Percentiles rank a stretch among this genome's conserved stretches.
Conservation (phyloP, 1,140 invertebrate species). For the Penaeus japonicus region DNA sequence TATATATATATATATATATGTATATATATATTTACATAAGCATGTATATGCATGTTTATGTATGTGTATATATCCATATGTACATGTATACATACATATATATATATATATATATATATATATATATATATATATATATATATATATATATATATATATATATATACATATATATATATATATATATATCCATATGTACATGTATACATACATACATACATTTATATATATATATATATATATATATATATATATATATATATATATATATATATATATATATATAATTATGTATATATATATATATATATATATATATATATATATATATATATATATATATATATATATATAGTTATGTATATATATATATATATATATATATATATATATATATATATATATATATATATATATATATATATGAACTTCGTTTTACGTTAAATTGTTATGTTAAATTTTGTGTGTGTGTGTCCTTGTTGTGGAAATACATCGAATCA, state of each 20-base stretch:
- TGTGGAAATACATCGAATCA: no score
- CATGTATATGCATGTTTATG: background rate
- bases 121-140: background rate
- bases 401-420: no score
- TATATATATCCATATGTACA: background rate
- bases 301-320: no score
- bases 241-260: background rate
- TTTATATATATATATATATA: background rate
- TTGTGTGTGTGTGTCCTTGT: no score
- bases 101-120: background rate
- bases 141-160: background rate
- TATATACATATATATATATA: background rate
- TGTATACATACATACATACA: background rate
- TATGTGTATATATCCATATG: background rate
- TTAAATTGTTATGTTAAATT: no score
- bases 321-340: no score
- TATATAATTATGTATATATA: no score
- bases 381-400: no score
- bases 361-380: no score
- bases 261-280: no score
- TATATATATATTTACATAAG: background rate
- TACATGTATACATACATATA: background rate
- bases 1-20: background rate
- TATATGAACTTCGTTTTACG: no score
- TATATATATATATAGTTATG: no score